Base-by-base conservation (phyloP, 1,140 invertebrate genomes). In the Melipona quadrifasciata region DNA sequence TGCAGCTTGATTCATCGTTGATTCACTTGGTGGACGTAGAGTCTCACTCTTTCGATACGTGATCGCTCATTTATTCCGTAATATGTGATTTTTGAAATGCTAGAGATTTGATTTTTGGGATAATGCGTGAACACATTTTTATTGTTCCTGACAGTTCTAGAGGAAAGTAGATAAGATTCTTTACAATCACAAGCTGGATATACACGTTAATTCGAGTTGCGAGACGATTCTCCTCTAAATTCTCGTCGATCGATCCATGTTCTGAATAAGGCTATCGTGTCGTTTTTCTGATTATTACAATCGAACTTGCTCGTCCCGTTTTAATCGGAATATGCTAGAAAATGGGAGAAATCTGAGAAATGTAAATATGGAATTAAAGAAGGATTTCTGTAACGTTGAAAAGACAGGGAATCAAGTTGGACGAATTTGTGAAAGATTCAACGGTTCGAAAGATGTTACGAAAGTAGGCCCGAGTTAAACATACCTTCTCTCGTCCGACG, bases 221-320 rank as follows among this genome's bases (percentile, higher is more conserved):
- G 83, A n/a, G n/a, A 70, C 82, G 86, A 89, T 89, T 78, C 87
- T 82, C 79, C 85, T 86, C 80, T 51, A 24, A n/a, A 78, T 84
- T 68, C 64, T 70, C n/a, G 34, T 61, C 84, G 90, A 91, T 90
- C 90, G 89, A 90, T 90, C 90, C 83, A 72, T 79, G 67, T 73
- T 67, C 55, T 61, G 58, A 83, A 80, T 71, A 87, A 84, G 83
- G 74, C 79, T 86, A 68, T 81, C 89, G 72, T 70, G 71, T 47
- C 70, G 72, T 80, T 85, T 82, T 58, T 34, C 53, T 57, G 76
- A 55, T 67, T n/a, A n/a, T n/a, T 31, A 31, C 80, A 84, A 88
- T 58, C 64, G 71, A 55, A 27, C 57, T 51, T 24, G 27, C 21
- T 53, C 64, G 55, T 57, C 58, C 47, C 17, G 19, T 14, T 55